Conservation (phyloP, 2,797 vertebrate genomes). For the Craterocephalus amniculus region DNA sequence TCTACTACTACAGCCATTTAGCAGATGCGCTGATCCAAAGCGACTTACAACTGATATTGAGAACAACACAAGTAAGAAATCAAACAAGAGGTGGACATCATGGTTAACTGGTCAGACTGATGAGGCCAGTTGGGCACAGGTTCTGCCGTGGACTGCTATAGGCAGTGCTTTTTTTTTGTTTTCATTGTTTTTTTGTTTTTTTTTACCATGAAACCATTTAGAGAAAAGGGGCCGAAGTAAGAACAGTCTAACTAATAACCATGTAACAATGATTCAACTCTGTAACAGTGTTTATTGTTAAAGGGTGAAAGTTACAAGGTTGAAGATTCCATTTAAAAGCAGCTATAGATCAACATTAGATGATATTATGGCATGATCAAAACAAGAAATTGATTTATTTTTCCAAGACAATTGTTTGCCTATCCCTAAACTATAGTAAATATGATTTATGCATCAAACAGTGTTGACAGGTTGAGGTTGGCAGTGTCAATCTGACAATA, state of each 20-base stretch:
- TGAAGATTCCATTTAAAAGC: not conserved
- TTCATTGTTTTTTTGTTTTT: too few species aligned
- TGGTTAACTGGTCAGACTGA: too few species aligned
- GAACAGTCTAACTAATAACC: constrained; percentile 1
- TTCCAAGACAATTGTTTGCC: not conserved
- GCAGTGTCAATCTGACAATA: not conserved
- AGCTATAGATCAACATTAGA: not conserved
- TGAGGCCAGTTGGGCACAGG: too few species aligned
- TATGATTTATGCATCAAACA: not conserved
- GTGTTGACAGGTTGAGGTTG: constrained; percentile 5
- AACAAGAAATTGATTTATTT: constrained; percentile 3
- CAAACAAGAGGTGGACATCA: too few species aligned
- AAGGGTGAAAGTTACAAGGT: not conserved
- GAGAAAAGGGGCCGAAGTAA: constrained; percentile 2
- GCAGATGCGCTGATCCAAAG: too few species aligned
- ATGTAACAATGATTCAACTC: constrained; percentile 3
- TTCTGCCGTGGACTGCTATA: too few species aligned
- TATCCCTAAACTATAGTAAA: not conserved
- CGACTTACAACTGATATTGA: too few species aligned
- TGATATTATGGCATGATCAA: not conserved
- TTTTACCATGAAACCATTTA: not conserved
- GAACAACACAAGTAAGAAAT: too few species aligned
- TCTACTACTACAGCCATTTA: too few species aligned
- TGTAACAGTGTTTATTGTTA: constrained; percentile 2
- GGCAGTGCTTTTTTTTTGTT: too few species aligned